Evolutionary conservation across 2,888 invertebrate species (phyloP).

Genomic region (Xestia rhomboidea): DNA sequence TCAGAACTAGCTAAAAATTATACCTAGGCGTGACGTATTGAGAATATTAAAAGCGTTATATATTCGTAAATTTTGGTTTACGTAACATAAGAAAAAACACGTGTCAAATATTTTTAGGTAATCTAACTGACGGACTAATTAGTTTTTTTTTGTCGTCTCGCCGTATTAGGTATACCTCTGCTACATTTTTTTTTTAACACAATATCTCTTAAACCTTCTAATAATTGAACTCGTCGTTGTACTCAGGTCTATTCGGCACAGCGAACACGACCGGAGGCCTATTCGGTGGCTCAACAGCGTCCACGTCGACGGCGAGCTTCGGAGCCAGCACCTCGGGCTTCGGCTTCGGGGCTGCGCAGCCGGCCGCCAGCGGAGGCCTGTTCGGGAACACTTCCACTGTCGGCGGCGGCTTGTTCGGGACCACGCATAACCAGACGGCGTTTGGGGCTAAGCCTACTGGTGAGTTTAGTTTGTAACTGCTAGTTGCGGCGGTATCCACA

Average conservation of each 20-base stretch:
- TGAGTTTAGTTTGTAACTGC: constrained; percentile 57
- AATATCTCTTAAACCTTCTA: too few relatives aligned
- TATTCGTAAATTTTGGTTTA: too few relatives aligned
- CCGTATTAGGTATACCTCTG: too few relatives aligned
- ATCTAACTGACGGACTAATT: too few relatives aligned
- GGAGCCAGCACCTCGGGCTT: constrained; percentile 90
- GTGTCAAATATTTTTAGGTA: too few relatives aligned
- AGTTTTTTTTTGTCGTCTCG: too few relatives aligned
- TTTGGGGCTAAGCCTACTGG: constrained; percentile 91
- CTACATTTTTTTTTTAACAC: too few relatives aligned
- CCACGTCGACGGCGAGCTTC: constrained; percentile 91
- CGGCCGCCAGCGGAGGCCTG: constrained; percentile 88
- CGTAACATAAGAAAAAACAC: too few relatives aligned
- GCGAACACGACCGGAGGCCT: constrained; percentile 83
- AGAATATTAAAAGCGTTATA: too few relatives aligned
- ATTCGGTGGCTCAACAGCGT: constrained; percentile 77
- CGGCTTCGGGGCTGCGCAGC: constrained; percentile 84
- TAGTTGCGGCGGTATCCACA: background rate
- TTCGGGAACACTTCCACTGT: constrained; percentile 89
- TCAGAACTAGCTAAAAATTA: too few relatives aligned
- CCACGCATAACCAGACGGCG: constrained; percentile 88
- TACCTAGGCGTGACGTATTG: too few relatives aligned
- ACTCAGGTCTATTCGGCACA: constrained; percentile 91
- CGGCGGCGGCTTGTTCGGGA: constrained; percentile 91
- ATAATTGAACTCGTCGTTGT: too few relatives aligned